Conservation (phyloP, 2,888 invertebrate genomes). For the Nemotelus nigrinus region DNA sequence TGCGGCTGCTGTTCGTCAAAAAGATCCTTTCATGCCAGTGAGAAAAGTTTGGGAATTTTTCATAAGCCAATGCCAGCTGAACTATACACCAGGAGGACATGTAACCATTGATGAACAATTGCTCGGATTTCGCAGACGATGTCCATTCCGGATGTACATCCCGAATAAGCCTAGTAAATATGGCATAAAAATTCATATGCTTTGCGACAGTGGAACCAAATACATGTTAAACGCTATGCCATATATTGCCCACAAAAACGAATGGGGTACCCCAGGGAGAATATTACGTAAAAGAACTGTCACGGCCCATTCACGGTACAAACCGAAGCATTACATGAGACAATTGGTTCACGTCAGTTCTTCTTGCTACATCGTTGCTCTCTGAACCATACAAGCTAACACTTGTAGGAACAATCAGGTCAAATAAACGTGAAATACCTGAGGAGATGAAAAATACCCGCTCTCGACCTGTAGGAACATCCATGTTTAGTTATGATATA, state of each 20-base stretch:
- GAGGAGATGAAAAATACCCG: conserved; percentile 44
- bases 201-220: conserved; percentile 45
- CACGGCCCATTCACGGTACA: conserved; percentile 53
- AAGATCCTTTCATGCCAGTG: conserved; percentile 41
- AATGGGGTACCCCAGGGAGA: conserved; percentile 19
- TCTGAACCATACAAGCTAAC: conserved; percentile 35
- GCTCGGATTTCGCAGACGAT: conserved; percentile 46
- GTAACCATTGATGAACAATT: conserved; percentile 47
- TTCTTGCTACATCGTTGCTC: conserved; percentile 43
- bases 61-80: conserved; percentile 45
- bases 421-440: conserved; percentile 47
- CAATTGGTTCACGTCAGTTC: conserved; percentile 44
- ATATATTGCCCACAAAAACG: conserved; percentile 37
- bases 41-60: conserved; percentile 33
- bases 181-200: conserved; percentile 47
- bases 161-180: conserved; percentile 46
- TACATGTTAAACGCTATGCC: conserved; percentile 47
- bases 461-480: conserved; percentile 32
- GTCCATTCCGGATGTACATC: conserved; percentile 43
- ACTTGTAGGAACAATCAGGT: conserved; percentile 37
- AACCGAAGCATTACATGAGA: conserved; percentile 33
- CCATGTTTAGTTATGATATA: neutral
- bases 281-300: conserved; percentile 48
- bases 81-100: no score
- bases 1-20: conserved; percentile 6